phyloP scores from a whole-genome alignment of 2,113 vertebrate species.

The Apus apus region DNA sequence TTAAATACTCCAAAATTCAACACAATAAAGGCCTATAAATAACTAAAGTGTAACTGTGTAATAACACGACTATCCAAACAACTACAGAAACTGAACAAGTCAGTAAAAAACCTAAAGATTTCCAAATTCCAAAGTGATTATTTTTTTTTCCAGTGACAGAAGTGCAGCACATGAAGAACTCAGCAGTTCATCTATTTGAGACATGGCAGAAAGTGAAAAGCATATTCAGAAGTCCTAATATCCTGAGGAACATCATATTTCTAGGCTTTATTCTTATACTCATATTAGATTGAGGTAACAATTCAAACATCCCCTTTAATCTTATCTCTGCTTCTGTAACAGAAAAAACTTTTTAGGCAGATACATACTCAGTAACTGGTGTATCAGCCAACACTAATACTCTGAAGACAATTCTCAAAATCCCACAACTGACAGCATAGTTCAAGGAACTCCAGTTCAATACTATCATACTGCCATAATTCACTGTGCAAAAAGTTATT shows the following conservation, averaged over 20 bases:
- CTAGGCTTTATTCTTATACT: background rate
- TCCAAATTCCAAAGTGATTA: background rate
- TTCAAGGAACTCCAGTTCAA: background rate
- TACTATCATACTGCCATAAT: background rate
- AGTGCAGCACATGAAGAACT: background rate
- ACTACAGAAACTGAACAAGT: background rate
- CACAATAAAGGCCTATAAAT: background rate
- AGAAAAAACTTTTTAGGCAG: background rate
- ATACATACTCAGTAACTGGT: background rate
- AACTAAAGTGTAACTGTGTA: background rate
- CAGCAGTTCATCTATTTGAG: background rate
- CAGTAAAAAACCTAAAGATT: background rate
- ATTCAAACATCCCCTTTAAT: background rate
- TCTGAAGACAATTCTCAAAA: background rate
- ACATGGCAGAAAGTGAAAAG: background rate
- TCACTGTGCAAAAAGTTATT: background rate
- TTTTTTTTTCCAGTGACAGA: background rate
- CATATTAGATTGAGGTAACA: background rate
- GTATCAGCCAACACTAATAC: background rate
- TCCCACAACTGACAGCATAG: background rate
- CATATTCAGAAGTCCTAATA: background rate
- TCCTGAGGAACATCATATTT: background rate
- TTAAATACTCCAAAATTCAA: background rate
- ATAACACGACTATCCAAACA: background rate
- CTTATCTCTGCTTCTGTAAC: background rate